Evolutionary conservation across 1,140 invertebrate species (phyloP), one percentile per base, ranked within the genome.

Genomic region (Idris sp.): DNA sequence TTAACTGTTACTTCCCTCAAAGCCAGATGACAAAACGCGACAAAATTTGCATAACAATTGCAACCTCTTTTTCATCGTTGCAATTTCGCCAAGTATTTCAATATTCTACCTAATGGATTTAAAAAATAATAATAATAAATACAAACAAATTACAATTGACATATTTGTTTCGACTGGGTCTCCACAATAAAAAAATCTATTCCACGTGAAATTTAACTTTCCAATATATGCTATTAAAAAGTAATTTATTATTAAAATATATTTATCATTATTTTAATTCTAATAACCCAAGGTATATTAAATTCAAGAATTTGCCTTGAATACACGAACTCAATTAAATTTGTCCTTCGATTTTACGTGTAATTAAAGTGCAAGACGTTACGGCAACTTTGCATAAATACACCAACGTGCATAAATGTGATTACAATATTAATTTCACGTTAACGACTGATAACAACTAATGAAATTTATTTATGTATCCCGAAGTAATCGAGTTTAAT

Each of bases 401-500:
- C 3, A 7, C n/a, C n/a, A n/a, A n/a, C n/a, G n/a, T n/a, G n/a
- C n/a, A 9, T 9, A 65, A 53, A 53, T 19, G 19, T 18, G 35
- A 64, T 64, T 62, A 56, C 54, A 62, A 62, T 64, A 73, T 64
- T 65, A 65, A 73, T 73, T 64, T 59, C 38, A 18, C 28, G 58
- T 56, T 72, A 72, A 49, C 56, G 41, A 49, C 67, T 62, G 58
- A 72, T 72, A 71, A 56, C 36, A 28, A 13, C 40, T 72, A 64
- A 56, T 56, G 68, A 56, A 72, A 71, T 71, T 71, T 53, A 71
- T 71, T 71, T 41, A 14, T 33, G 56, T 62, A 40, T 40, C 36
- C n/a, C 56, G 33, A 58, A 59, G 41, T 75, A 69, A 69, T 75
- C 73, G 44, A 56, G 44, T 58, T 43, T 68, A 68, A 74, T 68